Percentiles rank a stretch among this genome's conserved stretches.
These are phyloP conservation scores for Archaeoteleia sp. DNA, from an alignment of 2,888 invertebrate species.

Conservation along the genomic window DNA sequence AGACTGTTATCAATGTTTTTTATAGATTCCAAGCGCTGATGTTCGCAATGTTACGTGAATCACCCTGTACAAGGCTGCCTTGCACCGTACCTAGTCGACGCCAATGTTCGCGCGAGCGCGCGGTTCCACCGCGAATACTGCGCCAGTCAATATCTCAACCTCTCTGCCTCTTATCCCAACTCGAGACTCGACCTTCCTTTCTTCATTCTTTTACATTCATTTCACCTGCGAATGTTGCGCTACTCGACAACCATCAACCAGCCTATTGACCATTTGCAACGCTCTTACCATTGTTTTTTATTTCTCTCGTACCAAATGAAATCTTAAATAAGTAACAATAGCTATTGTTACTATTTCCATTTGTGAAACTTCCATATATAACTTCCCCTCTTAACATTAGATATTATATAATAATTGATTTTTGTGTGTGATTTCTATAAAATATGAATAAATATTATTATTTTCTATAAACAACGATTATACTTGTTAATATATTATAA, in stretches of 20 bases:
- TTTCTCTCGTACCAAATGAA: neutral
- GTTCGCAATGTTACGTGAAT: neutral
- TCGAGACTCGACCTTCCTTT: conserved; percentile 18
- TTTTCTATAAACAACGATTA: too few species aligned
- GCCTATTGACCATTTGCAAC: conserved; percentile 21
- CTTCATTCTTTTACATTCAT: conserved; percentile 19
- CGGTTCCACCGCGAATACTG: conserved; percentile 4
- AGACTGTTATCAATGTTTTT: too few species aligned
- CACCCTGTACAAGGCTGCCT: neutral
- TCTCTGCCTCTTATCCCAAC: conserved; percentile 16
- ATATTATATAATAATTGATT: too few species aligned
- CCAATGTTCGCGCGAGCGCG: conserved; percentile 6
- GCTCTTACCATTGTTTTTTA: neutral
- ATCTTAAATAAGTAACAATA: too few species aligned
- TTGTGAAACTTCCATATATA: too few species aligned
- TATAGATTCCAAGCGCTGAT: too few species aligned
- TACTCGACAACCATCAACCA: conserved; percentile 24
- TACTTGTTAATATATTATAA: too few species aligned
- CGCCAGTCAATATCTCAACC: conserved; percentile 26
- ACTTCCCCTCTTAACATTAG: too few species aligned
- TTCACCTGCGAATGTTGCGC: conserved; percentile 17
- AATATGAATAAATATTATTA: too few species aligned
- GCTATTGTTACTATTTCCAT: too few species aligned
- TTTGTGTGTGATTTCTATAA: too few species aligned
- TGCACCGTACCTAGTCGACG: neutral